Evolutionary conservation across 2,888 invertebrate genomes (phyloP).

Genomic region (Prenolepis imparis): DNA sequence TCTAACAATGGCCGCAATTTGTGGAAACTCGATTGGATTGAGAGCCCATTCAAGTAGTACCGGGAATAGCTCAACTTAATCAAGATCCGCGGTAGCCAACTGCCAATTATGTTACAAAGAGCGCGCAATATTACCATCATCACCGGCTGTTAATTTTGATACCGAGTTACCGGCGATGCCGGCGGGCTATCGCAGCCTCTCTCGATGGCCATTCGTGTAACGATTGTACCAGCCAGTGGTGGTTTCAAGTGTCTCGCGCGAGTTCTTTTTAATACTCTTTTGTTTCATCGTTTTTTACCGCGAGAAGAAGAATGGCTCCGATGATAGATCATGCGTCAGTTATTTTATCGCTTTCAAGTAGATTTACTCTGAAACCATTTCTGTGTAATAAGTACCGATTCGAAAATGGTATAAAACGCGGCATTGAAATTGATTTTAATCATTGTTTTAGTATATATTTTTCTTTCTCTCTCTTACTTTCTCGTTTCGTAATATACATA

Average conservation of each 20-base stretch:
- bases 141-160: constrained; percentile 70
- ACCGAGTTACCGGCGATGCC: constrained; percentile 35
- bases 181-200: neutral
- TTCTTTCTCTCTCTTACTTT: no score
- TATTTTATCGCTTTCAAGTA: neutral
- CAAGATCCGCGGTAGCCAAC: constrained; percentile 69
- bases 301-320: neutral
- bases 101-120: constrained; percentile 72
- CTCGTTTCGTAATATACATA: neutral
- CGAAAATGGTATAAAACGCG: neutral
- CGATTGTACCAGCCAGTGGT: neutral
- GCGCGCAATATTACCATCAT: constrained; percentile 68
- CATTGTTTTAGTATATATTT: neutral
- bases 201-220: neutral
- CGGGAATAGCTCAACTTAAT: constrained; percentile 69
- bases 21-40: constrained; percentile 57
- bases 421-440: neutral
- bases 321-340: neutral
- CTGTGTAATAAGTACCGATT: neutral
- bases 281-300: neutral
- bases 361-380: neutral
- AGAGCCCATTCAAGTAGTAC: constrained; percentile 56
- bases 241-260: constrained; percentile 7
- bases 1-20: constrained; percentile 53
- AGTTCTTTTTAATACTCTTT: neutral